These are phyloP conservation scores for Imbricaverruca yamaguchii DNA, from an alignment of 2,888 invertebrate species.

Conservation along the genomic window DNA sequence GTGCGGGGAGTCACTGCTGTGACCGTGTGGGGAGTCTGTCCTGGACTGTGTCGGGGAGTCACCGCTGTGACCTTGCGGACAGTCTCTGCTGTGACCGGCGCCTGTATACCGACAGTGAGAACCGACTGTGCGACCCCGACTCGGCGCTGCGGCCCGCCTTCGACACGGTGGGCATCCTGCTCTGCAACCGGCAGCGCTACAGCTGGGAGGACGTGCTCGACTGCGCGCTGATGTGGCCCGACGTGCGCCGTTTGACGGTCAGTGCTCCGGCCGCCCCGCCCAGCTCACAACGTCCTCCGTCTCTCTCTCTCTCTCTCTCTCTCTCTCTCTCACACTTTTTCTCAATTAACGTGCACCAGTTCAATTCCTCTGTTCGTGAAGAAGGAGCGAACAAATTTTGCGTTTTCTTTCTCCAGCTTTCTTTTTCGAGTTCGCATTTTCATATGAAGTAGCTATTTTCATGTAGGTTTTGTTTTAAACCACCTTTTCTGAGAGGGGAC, in stretches of 20 bases:
- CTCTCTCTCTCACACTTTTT: neutral
- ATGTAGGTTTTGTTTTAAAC: too few species aligned
- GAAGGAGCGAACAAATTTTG: too few species aligned
- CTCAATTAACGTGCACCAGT: neutral
- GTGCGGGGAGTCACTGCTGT: too few species aligned
- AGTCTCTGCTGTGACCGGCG: too few species aligned
- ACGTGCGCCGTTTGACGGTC: conserved; percentile 41
- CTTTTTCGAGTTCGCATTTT: too few species aligned
- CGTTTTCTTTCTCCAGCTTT: too few species aligned
- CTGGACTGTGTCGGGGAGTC: too few species aligned
- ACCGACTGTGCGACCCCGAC: conserved; percentile 59
- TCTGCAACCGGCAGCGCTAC: conserved; percentile 57
- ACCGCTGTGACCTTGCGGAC: too few species aligned
- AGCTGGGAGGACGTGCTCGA: conserved; percentile 63
- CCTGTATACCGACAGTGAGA: conserved; percentile 51
- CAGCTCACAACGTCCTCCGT: neutral
- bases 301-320: conserved; percentile 8
- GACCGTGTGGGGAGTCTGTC: too few species aligned
- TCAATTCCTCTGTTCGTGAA: too few species aligned
- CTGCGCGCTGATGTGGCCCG: conserved; percentile 63
- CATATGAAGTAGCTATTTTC: too few species aligned
- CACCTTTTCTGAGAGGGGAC: too few species aligned
- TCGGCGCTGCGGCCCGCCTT: conserved; percentile 49
- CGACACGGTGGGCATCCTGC: conserved; percentile 55
- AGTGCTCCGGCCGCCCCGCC: neutral